A percentile compares a stretch with the other conserved stretches of the same genome.
These are phyloP conservation scores for Busseola fusca DNA, from an alignment of 2,888 invertebrate species.

Conservation along the genomic window DNA sequence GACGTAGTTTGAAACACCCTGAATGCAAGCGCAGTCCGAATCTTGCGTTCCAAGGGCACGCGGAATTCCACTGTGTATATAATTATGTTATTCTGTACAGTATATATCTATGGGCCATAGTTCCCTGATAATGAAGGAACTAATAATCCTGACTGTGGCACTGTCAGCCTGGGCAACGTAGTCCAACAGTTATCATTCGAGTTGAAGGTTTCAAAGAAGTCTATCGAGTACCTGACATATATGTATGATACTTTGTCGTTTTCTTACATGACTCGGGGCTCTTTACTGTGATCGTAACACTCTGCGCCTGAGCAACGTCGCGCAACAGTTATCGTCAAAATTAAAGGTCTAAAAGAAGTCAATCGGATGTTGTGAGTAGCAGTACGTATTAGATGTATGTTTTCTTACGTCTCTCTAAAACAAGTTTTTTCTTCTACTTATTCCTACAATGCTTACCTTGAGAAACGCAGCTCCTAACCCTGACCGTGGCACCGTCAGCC, in stretches of 20 bases:
- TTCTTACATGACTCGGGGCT: conserved; percentile 87
- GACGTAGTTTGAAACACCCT: no score
- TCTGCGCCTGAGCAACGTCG: conserved; percentile 93
- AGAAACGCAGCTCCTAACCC: conserved; percentile 96
- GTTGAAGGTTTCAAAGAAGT: conserved; percentile 14
- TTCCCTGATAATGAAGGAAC: no score
- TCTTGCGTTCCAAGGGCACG: no score
- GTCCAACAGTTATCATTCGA: conserved; percentile 12
- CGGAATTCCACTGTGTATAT: no score
- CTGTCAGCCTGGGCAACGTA: conserved; percentile 91
- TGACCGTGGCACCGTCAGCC: conserved; percentile 95
- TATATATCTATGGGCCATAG: no score
- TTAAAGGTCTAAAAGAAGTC: no score
- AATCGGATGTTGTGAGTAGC: no score
- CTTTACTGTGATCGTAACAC: conserved; percentile 96
- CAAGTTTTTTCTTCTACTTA: background rate
- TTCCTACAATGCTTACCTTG: conserved; percentile 84
- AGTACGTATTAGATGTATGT: background rate
- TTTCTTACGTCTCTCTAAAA: background rate
- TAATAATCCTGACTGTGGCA: conserved; percentile 93
- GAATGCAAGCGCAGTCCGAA: no score
- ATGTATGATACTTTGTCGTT: conserved; percentile 13
- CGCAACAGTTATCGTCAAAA: conserved; percentile 91
- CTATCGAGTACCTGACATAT: conserved; percentile 6
- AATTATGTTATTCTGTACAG: no score